phyloP scores from a whole-genome alignment of 1,140 invertebrate species.

The Ceratina australensis region DNA sequence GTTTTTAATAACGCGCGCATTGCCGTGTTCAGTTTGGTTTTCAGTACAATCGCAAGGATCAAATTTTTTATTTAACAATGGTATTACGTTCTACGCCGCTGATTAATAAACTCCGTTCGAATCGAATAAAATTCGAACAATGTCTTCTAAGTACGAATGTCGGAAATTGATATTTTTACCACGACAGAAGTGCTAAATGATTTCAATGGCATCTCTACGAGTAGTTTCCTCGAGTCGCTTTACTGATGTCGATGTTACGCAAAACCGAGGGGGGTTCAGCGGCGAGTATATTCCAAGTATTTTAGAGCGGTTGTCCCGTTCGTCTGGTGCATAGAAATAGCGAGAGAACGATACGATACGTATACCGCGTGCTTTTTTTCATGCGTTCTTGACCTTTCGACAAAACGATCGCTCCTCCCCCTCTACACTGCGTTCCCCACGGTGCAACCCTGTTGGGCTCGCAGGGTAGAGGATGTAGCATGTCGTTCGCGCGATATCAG shows the following conservation, averaged over 20 bases:
- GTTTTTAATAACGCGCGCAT: background rate
- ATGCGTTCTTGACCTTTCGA: constrained; percentile 45
- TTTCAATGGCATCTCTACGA: background rate
- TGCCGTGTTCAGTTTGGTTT: background rate
- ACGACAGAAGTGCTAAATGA: background rate
- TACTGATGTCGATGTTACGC: constrained; percentile 14
- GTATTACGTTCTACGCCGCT: background rate
- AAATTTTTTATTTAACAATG: background rate
- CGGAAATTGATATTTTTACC: background rate
- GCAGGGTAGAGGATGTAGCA: constrained; percentile 48
- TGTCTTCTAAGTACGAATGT: background rate
- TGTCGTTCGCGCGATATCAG: constrained; percentile 54
- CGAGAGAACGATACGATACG: background rate
- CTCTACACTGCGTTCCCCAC: background rate
- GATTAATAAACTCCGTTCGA: constrained; percentile 1
- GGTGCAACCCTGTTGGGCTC: constrained; percentile 25
- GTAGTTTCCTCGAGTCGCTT: constrained; percentile 5
- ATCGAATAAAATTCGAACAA: too few species aligned
- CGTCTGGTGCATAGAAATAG: constrained; percentile 15
- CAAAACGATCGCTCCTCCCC: constrained; percentile 20
- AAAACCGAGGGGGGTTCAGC: background rate
- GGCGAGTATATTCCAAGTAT: constrained; percentile 1
- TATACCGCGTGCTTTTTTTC: constrained; percentile 17
- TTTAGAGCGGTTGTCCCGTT: constrained; percentile 29
- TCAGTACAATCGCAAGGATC: background rate